Evolutionary conservation across 2,113 vertebrate species (phyloP).

Genomic region (Chloropsis hardwickii): DNA sequence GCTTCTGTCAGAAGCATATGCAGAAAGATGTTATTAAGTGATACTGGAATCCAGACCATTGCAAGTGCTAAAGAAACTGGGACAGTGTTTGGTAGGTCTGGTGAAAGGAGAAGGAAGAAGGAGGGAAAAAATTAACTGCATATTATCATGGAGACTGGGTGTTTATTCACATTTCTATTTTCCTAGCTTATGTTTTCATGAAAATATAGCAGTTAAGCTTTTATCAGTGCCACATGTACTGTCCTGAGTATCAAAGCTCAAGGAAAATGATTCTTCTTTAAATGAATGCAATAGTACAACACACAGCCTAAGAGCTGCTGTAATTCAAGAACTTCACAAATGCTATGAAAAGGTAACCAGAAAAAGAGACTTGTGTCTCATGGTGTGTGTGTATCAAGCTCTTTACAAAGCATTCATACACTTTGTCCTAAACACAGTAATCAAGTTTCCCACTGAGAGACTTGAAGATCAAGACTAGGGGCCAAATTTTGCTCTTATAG

Average conservation of each 20-base stretch:
- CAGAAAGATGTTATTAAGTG: fast-evolving
- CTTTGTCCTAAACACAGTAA: constrained; percentile 61
- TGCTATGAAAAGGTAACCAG: background rate
- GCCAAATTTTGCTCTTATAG: constrained; percentile 63
- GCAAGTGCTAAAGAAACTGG: background rate
- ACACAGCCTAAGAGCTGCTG: background rate
- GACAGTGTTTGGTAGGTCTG: background rate
- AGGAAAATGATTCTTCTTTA: background rate
- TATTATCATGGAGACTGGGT: background rate
- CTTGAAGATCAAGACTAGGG: constrained; percentile 63
- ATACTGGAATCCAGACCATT: background rate
- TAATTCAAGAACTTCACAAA: constrained; percentile 30
- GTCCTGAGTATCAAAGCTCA: background rate
- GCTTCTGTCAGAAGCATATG: background rate
- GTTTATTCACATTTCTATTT: background rate
- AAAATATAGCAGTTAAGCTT: background rate
- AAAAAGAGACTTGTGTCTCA: constrained; percentile 4
- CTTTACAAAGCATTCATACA: constrained; percentile 41
- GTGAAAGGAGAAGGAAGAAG: background rate
- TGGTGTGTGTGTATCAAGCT: background rate
- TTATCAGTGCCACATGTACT: background rate
- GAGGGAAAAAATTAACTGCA: background rate
- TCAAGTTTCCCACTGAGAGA: constrained; percentile 52
- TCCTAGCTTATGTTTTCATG: background rate
- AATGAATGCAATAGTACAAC: background rate